Percentiles rank a stretch among this genome's conserved stretches.
These are phyloP conservation scores for Stegophylla sp. DNA, from an alignment of 2,888 invertebrate genomes.

Conservation along the genomic window DNA sequence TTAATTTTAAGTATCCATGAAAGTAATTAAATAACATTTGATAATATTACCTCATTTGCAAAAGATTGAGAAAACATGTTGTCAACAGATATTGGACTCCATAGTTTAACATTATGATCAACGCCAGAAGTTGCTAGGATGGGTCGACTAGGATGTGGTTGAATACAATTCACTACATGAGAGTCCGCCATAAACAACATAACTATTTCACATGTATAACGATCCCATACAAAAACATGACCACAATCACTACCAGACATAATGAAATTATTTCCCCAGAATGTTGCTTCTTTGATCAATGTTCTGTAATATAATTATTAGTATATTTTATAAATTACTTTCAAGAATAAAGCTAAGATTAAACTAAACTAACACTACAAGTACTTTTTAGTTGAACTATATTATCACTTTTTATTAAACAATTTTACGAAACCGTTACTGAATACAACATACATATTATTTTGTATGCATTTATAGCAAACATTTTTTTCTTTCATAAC, in stretches of 20 bases:
- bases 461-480: no score
- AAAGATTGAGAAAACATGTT: constrained; percentile 70
- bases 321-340: neutral
- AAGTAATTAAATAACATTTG: neutral
- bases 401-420: no score
- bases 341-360: constrained; percentile 62
- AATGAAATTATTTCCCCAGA: constrained; percentile 82
- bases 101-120: constrained; percentile 84
- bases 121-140: constrained; percentile 85
- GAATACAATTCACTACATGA: constrained; percentile 84
- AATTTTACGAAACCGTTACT: no score
- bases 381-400: no score
- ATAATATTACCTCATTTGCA: constrained; percentile 70
- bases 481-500: no score
- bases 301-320: constrained; percentile 36
- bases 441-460: no score
- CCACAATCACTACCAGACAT: constrained; percentile 91
- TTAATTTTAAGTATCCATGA: neutral
- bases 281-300: constrained; percentile 64
- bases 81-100: constrained; percentile 75
- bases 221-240: constrained; percentile 83
- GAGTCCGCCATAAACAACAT: constrained; percentile 81
- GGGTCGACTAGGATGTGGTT: constrained; percentile 81
- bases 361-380: neutral
- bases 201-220: constrained; percentile 72